Evolutionary conservation across 2,113 vertebrate genomes (phyloP).

Genomic region (Desmodus rotundus): DNA sequence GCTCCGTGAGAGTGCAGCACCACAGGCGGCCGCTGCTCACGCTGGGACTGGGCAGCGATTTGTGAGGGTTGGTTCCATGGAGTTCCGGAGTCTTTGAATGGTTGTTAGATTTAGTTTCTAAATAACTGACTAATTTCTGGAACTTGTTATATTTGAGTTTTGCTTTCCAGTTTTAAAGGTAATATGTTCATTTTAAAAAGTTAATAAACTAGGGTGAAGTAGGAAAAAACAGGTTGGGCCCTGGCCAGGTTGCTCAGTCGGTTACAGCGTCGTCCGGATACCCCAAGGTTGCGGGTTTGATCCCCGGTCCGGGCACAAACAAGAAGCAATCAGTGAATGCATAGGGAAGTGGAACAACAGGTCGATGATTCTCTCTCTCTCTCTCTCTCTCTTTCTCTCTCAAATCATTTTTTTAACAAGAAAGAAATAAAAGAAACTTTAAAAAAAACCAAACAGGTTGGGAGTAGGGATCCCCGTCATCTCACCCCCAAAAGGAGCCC

Average conservation of each 20-base stretch:
- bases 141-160: background rate
- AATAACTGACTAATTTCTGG: background rate
- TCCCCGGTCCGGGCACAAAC: no score
- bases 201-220: background rate
- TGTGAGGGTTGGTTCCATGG: background rate
- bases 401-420: no score
- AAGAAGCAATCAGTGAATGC: no score
- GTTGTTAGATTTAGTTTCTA: background rate
- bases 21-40: background rate
- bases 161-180: background rate
- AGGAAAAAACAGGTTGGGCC: background rate
- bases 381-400: no score
- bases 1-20: accelerated
- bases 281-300: no score
- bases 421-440: no score
- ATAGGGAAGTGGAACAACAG: no score
- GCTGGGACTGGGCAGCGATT: background rate
- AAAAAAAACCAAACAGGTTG: no score
- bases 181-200: background rate
- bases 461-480: no score
- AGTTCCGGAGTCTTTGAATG: background rate
- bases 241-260: no score
- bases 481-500: background rate
- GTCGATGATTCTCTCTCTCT: no score
- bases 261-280: no score